These are phyloP conservation scores for Holothuria leucospilota DNA, from an alignment of 53 echinoderm and acorn worm species.

Conservation along the genomic window DNA sequence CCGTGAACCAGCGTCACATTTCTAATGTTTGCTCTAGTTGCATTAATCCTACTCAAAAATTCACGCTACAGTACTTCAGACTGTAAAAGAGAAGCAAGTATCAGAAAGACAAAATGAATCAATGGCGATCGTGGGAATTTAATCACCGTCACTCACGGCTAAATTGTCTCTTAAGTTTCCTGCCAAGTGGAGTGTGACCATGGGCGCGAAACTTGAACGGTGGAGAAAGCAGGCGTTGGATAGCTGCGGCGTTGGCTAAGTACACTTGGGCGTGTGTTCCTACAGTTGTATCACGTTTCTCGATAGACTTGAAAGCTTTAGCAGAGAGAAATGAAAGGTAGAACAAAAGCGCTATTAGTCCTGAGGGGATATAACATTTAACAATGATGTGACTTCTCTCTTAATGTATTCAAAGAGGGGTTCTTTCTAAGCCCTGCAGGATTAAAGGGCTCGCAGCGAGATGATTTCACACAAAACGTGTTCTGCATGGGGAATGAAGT, in stretches of 20 bases:
- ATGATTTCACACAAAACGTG: conserved; percentile 41
- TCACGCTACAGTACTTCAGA: conserved; percentile 46
- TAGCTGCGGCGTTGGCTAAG: conserved; percentile 25
- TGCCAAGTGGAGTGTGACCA: conserved; percentile 40
- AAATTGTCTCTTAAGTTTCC: conserved; percentile 53
- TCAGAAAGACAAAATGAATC: conserved; percentile 19
- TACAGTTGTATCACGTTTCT: conserved; percentile 44
- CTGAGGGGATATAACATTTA: conserved; percentile 52
- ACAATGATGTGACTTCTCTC: conserved; percentile 41
- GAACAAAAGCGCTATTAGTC: conserved; percentile 40
- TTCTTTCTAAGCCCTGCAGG: conserved; percentile 40
- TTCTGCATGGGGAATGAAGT: conserved; percentile 16
- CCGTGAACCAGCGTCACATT: conserved; percentile 39
- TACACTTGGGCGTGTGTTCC: conserved; percentile 40
- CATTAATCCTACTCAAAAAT: conserved; percentile 45
- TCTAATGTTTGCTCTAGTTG: conserved; percentile 45
- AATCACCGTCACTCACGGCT: conserved; percentile 52
- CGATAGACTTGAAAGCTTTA: conserved; percentile 34
- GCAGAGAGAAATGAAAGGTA: not conserved
- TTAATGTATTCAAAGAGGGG: conserved; percentile 50
- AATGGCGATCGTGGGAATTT: conserved; percentile 47
- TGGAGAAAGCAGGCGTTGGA: not conserved
- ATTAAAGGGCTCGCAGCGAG: conserved; percentile 35
- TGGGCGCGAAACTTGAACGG: conserved; percentile 26
- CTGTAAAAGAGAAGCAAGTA: conserved; percentile 10